phyloP scores from a whole-genome alignment of 2,888 invertebrate genomes.

The Willowsia nigromaculata region DNA sequence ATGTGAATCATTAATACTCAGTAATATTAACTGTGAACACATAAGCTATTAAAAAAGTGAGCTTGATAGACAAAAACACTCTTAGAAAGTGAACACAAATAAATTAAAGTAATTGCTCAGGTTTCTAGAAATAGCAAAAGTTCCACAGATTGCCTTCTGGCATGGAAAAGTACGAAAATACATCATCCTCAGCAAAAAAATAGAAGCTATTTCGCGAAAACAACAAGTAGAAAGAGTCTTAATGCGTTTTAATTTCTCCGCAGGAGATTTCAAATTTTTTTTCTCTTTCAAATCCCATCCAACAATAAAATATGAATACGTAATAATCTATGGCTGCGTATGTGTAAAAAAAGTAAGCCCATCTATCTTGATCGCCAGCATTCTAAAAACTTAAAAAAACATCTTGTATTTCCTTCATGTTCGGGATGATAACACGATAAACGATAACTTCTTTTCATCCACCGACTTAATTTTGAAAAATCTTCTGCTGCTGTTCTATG shows the following conservation, averaged over 20 bases:
- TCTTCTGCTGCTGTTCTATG: not conserved
- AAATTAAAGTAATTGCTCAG: conserved; percentile 12
- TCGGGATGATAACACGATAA: conserved; percentile 47
- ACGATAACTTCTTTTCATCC: conserved; percentile 35
- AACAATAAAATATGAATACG: conserved; percentile 18
- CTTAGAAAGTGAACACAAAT: not conserved
- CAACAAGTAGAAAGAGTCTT: not conserved
- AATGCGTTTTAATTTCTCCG: conserved; percentile 27
- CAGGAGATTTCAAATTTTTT: conserved; percentile 20
- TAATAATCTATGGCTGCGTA: not conserved
- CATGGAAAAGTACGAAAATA: conserved; percentile 23
- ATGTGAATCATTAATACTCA: not conserved
- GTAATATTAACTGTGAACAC: not conserved
- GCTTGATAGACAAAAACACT: too few species aligned
- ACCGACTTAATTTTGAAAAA: not conserved
- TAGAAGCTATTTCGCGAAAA: not conserved
- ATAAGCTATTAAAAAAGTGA: too few species aligned
- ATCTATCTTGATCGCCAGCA: conserved; percentile 37
- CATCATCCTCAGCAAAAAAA: not conserved
- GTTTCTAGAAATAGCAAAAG: not conserved
- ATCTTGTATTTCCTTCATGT: conserved; percentile 4
- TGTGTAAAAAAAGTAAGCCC: not conserved
- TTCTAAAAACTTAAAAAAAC: not conserved
- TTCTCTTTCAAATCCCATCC: not conserved
- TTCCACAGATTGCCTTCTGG: not conserved